A percentile compares a stretch with the other conserved stretches of the same genome.
phyloP scores from a whole-genome alignment of 2,888 invertebrate genomes.

The Drosophila leonis region DNA sequence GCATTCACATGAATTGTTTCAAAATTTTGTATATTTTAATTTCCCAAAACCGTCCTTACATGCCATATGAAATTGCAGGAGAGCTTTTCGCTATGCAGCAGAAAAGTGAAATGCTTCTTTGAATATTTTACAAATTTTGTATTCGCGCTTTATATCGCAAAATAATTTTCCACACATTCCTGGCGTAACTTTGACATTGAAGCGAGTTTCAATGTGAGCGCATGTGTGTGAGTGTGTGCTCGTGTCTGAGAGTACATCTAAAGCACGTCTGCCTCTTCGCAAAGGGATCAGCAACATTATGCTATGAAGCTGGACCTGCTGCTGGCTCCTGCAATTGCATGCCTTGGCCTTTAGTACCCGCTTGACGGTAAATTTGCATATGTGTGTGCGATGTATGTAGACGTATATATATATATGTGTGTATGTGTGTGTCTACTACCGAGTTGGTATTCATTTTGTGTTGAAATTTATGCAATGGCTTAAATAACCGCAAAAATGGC shows the following conservation, averaged over 20 bases:
- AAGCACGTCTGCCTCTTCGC: slow-evolving; percentile 55
- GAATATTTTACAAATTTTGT: slow-evolving; percentile 77
- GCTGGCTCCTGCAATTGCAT: slow-evolving; percentile 70
- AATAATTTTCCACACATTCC: slow-evolving; percentile 74
- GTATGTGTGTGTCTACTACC: slow-evolving; percentile 19
- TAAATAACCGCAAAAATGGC: slow-evolving; percentile 79
- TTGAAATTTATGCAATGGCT: slow-evolving; percentile 79
- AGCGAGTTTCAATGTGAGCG: slow-evolving; percentile 41
- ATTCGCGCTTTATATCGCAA: slow-evolving; percentile 70
- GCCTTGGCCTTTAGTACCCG: slow-evolving; percentile 49
- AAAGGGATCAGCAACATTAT: slow-evolving; percentile 52
- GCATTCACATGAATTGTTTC: slow-evolving; percentile 49
- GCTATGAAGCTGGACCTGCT: slow-evolving; percentile 48
- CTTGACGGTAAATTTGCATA: slow-evolving; percentile 70
- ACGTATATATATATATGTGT: neutral
- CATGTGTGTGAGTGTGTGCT: slow-evolving; percentile 10
- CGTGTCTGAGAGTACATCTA: slow-evolving; percentile 47
- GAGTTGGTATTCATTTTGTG: slow-evolving; percentile 54
- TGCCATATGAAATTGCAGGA: slow-evolving; percentile 15
- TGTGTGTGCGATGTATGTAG: slow-evolving; percentile 30
- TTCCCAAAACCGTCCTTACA: slow-evolving; percentile 2
- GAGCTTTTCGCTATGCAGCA: slow-evolving; percentile 11
- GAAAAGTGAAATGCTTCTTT: slow-evolving; percentile 60
- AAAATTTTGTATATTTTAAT: slow-evolving; percentile 42
- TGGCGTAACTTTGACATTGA: slow-evolving; percentile 69